Evolutionary conservation across 2,888 invertebrate genomes (phyloP), one percentile per base, ranked within the genome.

Genomic region (Catotricha subobsoleta): DNA sequence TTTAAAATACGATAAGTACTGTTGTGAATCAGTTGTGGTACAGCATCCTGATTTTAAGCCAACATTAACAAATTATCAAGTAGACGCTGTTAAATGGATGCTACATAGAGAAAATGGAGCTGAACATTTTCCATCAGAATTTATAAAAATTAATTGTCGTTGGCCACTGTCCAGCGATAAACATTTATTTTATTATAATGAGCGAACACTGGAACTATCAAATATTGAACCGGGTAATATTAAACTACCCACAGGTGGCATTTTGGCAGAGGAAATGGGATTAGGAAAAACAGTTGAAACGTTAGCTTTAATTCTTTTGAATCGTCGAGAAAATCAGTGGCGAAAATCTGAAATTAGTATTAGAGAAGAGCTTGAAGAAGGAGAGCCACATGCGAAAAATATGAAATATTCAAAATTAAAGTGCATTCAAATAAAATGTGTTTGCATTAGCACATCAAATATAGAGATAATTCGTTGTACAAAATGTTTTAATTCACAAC

Each of bases 231-330:
- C 68, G 2, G 30, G 55, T 3, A 48, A 55, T 3, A 47, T 50
- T 9, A 59, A 56, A 15, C 43, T 64, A 15, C 62, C 68, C 7
- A 68, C 66, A 2, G 36, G 80, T 12, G 81, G 81, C 2, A 79
- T 83, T 46, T 60, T 83, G 36, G 80, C 80, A 2, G 82, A 83
- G 57, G 81, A 82, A 60, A 82, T 82, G 81, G 82, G 83, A 1
- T 60, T 83, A 19, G 83, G 83, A 0, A 83, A 83, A 64, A 83
- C 82, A 0, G 75, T 83, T 0, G 81, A 83, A 60, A 69, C 81
- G 10, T 53, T 83, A 27, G 71, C 76, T 2, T 67, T 74, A 42
- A 68, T 81, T 48, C 55, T 81, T 39, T 56, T 66, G 3, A 66
- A 80, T 55, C 67, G 19, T 21, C 8, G 21, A 25, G 2, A 3